Evolutionary conservation across 2,888 invertebrate species (phyloP).

Genomic region (Rotaria macrura): DNA sequence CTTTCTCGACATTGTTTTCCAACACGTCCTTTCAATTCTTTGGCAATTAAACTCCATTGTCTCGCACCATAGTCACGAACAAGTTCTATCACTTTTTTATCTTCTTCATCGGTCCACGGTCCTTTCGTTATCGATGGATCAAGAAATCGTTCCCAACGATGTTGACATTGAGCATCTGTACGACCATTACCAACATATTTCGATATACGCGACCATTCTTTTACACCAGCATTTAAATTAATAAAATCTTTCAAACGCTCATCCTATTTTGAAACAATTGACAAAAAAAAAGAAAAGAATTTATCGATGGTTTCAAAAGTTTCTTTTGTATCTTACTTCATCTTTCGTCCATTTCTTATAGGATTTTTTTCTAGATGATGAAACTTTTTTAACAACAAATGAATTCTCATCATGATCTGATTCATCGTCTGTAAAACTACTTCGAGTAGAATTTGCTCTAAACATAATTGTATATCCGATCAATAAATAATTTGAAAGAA

Average conservation of each 20-base stretch:
- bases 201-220: constrained; percentile 27
- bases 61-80: constrained; percentile 85
- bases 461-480: too few relatives aligned
- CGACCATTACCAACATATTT: constrained; percentile 8
- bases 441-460: not conserved
- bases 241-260: not conserved
- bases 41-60: constrained; percentile 89
- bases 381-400: not conserved
- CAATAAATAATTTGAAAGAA: too few relatives aligned
- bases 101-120: constrained; percentile 58
- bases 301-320: not conserved
- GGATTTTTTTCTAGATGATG: not conserved
- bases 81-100: constrained; percentile 79
- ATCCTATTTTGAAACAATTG: not conserved
- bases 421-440: not conserved
- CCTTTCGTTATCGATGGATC: constrained; percentile 91
- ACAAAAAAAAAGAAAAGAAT: not conserved
- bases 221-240: not conserved
- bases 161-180: constrained; percentile 64
- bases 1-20: constrained; percentile 90
- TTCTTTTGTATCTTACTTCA: too few relatives aligned
- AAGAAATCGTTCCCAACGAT: constrained; percentile 89
- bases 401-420: not conserved
- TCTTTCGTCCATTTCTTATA: constrained; percentile 11
- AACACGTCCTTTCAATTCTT: constrained; percentile 80